Conservation (phyloP, 2,797 vertebrate genomes). For the Sebastes steindachneri region DNA sequence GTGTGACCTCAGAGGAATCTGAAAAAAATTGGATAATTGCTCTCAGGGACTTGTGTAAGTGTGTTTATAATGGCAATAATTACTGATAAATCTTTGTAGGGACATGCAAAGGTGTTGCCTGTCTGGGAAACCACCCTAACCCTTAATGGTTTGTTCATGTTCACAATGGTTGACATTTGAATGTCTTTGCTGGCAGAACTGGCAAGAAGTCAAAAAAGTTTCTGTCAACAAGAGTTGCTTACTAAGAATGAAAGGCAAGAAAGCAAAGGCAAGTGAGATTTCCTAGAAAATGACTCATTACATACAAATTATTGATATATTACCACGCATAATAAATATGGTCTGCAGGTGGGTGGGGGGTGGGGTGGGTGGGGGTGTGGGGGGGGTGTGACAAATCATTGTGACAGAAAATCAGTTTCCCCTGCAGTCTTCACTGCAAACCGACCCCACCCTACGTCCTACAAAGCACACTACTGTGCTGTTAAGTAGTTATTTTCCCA, state of each 20-base stretch:
- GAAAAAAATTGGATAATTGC: constrained; percentile 31
- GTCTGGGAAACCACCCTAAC: constrained; percentile 1
- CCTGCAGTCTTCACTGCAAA: constrained; percentile 47
- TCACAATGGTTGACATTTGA: constrained; percentile 16
- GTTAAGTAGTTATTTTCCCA: constrained; percentile 9
- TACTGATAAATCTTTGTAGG: constrained; percentile 3
- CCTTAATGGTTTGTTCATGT: constrained; percentile 40
- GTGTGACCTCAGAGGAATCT: background rate
- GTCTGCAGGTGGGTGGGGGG: background rate
- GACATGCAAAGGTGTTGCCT: constrained; percentile 34
- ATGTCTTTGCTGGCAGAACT: constrained; percentile 11
- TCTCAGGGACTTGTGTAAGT: background rate
- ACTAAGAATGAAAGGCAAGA: background rate
- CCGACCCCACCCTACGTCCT: constrained; percentile 42
- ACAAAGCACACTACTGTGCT: constrained; percentile 3
- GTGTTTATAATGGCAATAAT: constrained; percentile 17
- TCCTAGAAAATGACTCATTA: background rate
- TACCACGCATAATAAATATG: constrained; percentile 9
- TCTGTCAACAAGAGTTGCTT: background rate
- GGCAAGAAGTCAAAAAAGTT: background rate
- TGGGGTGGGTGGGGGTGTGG: too few species aligned
- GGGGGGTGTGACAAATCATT: background rate
- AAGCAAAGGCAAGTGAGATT: background rate
- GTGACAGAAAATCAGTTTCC: constrained; percentile 59
- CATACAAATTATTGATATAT: background rate